phyloP scores from a whole-genome alignment of 2,888 invertebrate species.

The Sesia bembeciformis region DNA sequence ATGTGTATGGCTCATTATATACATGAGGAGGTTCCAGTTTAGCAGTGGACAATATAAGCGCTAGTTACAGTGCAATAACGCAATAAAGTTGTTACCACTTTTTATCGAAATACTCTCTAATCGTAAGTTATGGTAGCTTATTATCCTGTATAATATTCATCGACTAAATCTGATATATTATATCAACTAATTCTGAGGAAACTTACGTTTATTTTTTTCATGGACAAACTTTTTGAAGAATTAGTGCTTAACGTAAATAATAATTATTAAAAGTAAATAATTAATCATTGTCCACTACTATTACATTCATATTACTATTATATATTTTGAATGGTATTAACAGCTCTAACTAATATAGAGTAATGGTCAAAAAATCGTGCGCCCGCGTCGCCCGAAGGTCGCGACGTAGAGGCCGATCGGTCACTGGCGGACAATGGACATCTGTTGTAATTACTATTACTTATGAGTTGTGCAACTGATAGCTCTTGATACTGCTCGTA shows the following conservation, averaged over 20 bases:
- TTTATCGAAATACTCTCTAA: too few species aligned
- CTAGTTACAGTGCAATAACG: too few species aligned
- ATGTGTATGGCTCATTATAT: too few species aligned
- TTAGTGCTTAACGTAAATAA: not conserved
- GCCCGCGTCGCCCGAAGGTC: constrained; percentile 54
- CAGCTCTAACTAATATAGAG: constrained; percentile 28
- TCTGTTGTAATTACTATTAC: constrained; percentile 70
- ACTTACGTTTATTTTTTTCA: too few species aligned
- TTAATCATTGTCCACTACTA: not conserved
- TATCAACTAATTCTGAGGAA: too few species aligned
- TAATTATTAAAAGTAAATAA: not conserved
- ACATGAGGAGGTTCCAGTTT: too few species aligned
- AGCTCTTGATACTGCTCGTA: constrained; percentile 27
- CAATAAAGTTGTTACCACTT: too few species aligned
- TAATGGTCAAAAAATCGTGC: constrained; percentile 66
- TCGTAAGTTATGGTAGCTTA: too few species aligned
- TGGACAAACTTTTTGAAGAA: too few species aligned
- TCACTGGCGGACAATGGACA: constrained; percentile 64
- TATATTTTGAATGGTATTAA: constrained; percentile 11
- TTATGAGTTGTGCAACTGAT: constrained; percentile 60
- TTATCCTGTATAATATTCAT: too few species aligned
- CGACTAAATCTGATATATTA: too few species aligned
- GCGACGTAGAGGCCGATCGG: constrained; percentile 55
- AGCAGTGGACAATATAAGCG: too few species aligned
- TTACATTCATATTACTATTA: not conserved